A percentile compares a stretch with the other conserved stretches of the same genome.
phyloP scores from a whole-genome alignment of 2,888 invertebrate species.

The Parasteatoda lunata region DNA sequence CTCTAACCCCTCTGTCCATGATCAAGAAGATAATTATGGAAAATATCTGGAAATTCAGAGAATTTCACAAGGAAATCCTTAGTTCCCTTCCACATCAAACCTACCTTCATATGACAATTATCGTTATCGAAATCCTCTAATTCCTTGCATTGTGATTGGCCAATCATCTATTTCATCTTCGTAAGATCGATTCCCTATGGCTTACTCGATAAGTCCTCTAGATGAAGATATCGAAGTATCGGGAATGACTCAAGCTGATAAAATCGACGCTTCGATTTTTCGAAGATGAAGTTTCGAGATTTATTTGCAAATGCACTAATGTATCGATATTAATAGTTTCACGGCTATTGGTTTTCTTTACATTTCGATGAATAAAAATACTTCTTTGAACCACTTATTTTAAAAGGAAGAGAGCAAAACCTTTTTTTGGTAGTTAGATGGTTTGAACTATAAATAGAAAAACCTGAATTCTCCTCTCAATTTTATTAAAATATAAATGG shows the following conservation, averaged over 20 bases:
- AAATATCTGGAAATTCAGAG: conserved; percentile 12
- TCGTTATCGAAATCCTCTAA: conserved; percentile 58
- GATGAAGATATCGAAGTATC: conserved; percentile 1
- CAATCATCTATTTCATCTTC: conserved; percentile 39
- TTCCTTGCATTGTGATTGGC: conserved; percentile 55
- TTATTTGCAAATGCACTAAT: not conserved
- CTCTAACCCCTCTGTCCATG: not conserved
- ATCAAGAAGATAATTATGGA: conserved; percentile 36
- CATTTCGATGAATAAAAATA: not conserved
- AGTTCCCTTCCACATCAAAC: not conserved
- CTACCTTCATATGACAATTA: conserved; percentile 33
- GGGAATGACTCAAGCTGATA: not conserved
- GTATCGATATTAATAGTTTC: not conserved
- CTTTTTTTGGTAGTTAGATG: no score
- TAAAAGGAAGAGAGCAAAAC: no score
- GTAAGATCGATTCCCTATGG: conserved; percentile 44
- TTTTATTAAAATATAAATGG: no score
- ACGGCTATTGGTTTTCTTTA: not conserved
- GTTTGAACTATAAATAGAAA: no score
- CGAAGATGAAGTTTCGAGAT: conserved; percentile 1
- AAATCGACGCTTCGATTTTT: conserved; percentile 12
- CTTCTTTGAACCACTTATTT: no score
- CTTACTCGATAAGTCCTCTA: conserved; percentile 22
- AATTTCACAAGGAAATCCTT: conserved; percentile 20
- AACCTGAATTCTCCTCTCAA: no score